phyloP scores from a whole-genome alignment of 2,888 invertebrate genomes.

The Lithophane socia region DNA sequence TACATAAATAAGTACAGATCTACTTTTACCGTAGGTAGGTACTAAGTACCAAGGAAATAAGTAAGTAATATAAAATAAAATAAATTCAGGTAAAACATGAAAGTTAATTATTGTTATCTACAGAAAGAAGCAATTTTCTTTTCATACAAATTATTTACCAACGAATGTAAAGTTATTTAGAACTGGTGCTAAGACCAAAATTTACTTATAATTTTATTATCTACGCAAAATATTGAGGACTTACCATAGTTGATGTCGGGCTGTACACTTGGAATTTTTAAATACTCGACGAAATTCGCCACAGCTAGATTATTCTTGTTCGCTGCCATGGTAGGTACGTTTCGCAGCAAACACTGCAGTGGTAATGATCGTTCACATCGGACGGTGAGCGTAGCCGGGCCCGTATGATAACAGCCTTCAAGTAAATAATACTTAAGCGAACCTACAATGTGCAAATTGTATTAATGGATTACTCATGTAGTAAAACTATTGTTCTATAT shows the following conservation, averaged over 20 bases:
- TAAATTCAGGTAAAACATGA: neutral
- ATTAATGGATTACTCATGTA: conserved; percentile 3
- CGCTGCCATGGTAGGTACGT: conserved; percentile 76
- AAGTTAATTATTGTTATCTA: neutral
- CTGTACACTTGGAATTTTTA: conserved; percentile 94
- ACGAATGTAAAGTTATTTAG: neutral
- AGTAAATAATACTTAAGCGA: conserved; percentile 25
- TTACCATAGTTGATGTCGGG: conserved; percentile 94
- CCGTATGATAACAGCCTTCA: conserved; percentile 52
- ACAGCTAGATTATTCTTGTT: conserved; percentile 89
- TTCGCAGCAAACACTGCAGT: conserved; percentile 64
- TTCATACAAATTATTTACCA: neutral
- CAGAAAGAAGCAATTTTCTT: neutral
- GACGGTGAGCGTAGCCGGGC: conserved; percentile 37
- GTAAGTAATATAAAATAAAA: neutral
- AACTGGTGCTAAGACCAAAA: neutral
- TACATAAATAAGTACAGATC: neutral
- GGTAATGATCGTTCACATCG: conserved; percentile 64
- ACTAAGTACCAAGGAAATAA: neutral
- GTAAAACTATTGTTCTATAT: neutral
- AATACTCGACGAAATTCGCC: conserved; percentile 93
- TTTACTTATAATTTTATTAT: neutral
- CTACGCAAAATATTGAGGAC: conserved; percentile 49
- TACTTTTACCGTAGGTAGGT: too few species aligned
- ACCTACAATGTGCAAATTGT: conserved; percentile 24